These are phyloP conservation scores for Petrolisthes cinctipes DNA, from an alignment of 2,888 invertebrate species.

Conservation along the genomic window DNA sequence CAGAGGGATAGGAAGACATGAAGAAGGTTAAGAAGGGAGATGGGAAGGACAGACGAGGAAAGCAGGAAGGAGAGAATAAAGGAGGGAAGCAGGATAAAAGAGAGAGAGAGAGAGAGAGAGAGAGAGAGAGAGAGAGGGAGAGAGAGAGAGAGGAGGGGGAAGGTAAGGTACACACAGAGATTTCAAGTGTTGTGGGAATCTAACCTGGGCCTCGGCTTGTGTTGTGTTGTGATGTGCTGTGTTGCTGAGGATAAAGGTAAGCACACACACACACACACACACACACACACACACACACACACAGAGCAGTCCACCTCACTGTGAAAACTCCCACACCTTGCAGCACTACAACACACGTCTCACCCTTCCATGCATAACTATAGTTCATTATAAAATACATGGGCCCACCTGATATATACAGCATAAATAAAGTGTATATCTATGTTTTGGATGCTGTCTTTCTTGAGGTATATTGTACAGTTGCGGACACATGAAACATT, in stretches of 20 bases:
- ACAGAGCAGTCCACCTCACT: background rate
- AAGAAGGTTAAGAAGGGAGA: background rate
- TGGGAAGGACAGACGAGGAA: background rate
- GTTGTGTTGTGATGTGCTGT: background rate
- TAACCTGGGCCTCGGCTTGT: background rate
- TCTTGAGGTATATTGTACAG: too few species aligned
- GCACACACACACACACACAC: constrained; percentile 35
- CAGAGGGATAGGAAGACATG: background rate
- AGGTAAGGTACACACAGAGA: background rate
- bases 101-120: background rate
- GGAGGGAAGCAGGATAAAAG: background rate
- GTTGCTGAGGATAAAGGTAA: background rate
- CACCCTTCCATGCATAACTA: too few species aligned
- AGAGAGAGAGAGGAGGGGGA: background rate
- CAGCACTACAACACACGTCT: background rate
- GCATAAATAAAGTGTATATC: too few species aligned
- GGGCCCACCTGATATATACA: too few species aligned
- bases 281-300: constrained; percentile 30
- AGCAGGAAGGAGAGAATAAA: background rate
- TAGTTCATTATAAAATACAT: too few species aligned
- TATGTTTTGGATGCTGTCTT: too few species aligned
- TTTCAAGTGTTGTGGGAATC: background rate
- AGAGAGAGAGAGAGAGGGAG: background rate
- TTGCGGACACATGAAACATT: too few species aligned
- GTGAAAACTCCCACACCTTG: background rate